Evolutionary conservation across 1,140 invertebrate species (phyloP).

Genomic region (Megalopta genalis): DNA sequence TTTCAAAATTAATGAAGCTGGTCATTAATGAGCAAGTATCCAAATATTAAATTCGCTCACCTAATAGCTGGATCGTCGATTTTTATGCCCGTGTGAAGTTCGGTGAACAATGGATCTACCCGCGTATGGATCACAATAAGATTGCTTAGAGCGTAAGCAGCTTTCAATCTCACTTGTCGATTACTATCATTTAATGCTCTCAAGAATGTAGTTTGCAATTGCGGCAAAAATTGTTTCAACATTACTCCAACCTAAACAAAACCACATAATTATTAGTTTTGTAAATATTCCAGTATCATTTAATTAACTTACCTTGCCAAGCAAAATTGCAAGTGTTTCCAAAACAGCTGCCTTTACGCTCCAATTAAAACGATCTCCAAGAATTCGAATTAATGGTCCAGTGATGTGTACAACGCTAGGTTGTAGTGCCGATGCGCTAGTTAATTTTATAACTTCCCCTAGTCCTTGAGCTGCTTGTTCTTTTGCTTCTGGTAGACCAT

Average conservation of each 20-base stretch:
- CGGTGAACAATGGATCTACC: slow-evolving; percentile 93
- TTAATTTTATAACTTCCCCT: slow-evolving; percentile 94
- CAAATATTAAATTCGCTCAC: slow-evolving; percentile 69
- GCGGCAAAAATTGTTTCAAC: slow-evolving; percentile 98
- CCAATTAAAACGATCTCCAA: slow-evolving; percentile 96
- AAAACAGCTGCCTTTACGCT: slow-evolving; percentile 97
- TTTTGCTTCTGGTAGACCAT: slow-evolving; percentile 96
- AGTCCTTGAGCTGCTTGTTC: slow-evolving; percentile 96
- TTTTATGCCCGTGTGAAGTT: slow-evolving; percentile 93
- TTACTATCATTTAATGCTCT: slow-evolving; percentile 95
- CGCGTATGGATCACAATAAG: slow-evolving; percentile 94
- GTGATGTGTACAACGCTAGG: slow-evolving; percentile 98
- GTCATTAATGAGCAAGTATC: slow-evolving; percentile 7
- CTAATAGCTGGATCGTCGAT: slow-evolving; percentile 91
- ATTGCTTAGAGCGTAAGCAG: slow-evolving; percentile 92
- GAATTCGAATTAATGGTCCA: slow-evolving; percentile 97
- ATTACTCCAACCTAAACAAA: slow-evolving; percentile 89
- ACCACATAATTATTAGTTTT: neutral
- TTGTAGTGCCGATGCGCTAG: slow-evolving; percentile 91
- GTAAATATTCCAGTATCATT: neutral
- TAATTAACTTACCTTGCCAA: slow-evolving; percentile 87
- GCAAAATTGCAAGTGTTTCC: slow-evolving; percentile 93
- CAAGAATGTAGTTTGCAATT: slow-evolving; percentile 98
- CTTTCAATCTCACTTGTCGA: slow-evolving; percentile 92
- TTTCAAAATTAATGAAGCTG: neutral